A percentile compares a stretch with the other conserved stretches of the same genome.
phyloP scores from a whole-genome alignment of 1,140 invertebrate species.

The Periplaneta americana region DNA sequence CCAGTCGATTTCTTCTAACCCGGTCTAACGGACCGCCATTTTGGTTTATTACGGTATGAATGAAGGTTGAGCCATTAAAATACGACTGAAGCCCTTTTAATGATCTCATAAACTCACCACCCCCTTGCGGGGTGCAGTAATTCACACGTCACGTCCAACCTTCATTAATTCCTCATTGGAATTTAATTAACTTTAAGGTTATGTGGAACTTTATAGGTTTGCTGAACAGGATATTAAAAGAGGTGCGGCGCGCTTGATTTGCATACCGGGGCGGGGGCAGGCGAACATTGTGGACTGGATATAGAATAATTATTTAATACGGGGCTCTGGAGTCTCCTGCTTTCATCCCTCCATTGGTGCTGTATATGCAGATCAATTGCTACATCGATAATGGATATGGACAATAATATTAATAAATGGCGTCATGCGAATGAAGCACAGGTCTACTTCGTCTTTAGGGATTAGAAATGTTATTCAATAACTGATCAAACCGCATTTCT shows the following conservation, averaged over 20 bases:
- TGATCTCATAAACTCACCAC: neutral
- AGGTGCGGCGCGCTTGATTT: neutral
- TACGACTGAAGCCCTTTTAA: neutral
- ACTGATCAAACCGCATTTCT: too few species aligned
- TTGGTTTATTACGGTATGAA: neutral
- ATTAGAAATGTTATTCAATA: too few species aligned
- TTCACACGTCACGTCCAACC: neutral
- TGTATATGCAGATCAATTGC: too few species aligned
- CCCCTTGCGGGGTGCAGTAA: neutral
- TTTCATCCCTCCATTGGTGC: too few species aligned
- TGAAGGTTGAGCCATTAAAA: neutral
- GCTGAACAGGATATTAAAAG: constrained; percentile 19
- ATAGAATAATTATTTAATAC: neutral
- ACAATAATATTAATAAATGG: too few species aligned
- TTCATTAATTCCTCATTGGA: constrained; percentile 20
- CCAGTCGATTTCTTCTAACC: neutral
- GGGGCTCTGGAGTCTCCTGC: neutral
- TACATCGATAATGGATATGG: too few species aligned
- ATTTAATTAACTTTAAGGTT: constrained; percentile 19
- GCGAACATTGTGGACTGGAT: neutral
- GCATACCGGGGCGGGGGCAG: neutral
- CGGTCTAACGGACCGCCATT: neutral
- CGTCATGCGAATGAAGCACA: too few species aligned
- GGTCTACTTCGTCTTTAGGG: too few species aligned
- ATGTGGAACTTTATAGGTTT: constrained; percentile 8